Percentiles rank a stretch among this genome's conserved stretches.
phyloP scores from a whole-genome alignment of 2,113 vertebrate genomes.

The Gallinago jamesoni region DNA sequence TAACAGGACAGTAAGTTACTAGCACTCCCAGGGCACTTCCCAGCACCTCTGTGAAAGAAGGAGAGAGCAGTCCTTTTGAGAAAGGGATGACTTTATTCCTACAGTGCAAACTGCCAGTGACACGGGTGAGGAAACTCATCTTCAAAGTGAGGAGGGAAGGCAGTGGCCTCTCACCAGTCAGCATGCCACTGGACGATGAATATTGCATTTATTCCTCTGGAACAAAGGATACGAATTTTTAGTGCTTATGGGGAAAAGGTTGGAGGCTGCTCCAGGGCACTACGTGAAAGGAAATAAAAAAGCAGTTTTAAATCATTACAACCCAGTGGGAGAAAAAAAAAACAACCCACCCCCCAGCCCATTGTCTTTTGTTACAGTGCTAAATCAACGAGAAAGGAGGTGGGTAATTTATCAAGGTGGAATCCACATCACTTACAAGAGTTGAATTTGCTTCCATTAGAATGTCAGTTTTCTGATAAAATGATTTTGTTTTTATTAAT shows the following conservation, averaged over 20 bases:
- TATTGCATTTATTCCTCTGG: background rate
- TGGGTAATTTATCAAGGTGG: background rate
- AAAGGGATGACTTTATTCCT: background rate
- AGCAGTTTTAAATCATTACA: conserved; percentile 1
- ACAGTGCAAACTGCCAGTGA: background rate
- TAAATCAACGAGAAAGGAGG: background rate
- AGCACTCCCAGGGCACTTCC: background rate
- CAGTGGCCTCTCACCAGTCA: background rate
- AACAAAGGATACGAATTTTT: background rate
- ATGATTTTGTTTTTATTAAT: background rate
- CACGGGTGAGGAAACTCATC: background rate
- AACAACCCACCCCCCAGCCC: background rate
- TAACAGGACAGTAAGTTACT: background rate
- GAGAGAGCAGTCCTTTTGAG: background rate
- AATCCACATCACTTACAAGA: background rate
- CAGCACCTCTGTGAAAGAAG: background rate
- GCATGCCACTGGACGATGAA: fast-evolving
- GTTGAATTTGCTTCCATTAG: background rate
- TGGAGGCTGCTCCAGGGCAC: conserved; percentile 6
- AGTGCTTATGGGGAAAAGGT: background rate
- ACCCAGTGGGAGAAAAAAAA: background rate
- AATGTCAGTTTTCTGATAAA: conserved; percentile 11
- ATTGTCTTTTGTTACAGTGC: background rate
- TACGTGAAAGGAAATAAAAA: conserved; percentile 13
- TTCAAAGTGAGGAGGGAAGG: background rate